Evolutionary conservation across 2,888 invertebrate genomes (phyloP), one percentile per base, ranked within the genome.

Genomic region (Spicauda simplicius): DNA sequence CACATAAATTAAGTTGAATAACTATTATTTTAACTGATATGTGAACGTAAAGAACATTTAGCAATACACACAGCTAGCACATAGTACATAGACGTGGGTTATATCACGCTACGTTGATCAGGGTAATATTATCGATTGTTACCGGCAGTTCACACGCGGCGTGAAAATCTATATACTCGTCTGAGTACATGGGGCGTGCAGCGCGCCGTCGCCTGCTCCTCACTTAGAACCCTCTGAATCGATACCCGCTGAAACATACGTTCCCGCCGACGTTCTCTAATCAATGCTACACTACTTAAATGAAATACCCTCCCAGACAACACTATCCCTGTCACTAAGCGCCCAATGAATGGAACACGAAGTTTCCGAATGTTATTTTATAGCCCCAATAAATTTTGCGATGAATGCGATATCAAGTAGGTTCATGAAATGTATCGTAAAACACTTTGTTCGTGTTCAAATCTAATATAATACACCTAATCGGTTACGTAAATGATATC

Each of bases 161-260:
- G 66, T 61, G 66, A 61, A 67, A 67, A 67, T 67, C 66, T 67
- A 61, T 60, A 69, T 69, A 69, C 67, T 67, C 66, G 66, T 64
- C 59, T 69, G 70, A 65, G 68, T 67, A 64, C 62, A 69, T 69
- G 70, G 52, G 69, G 68, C 54, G 64, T 69, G 70, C 70, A 63
- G 48, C 69, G 71, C 62, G 64, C 59, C 57, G 68, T 62, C 70
- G 62, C 68, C 69, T 71, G 73, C 69, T 70, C 64, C 72, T 71
- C 74, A 73, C 72, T 74, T 71, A 68, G 70, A 68, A 68, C 71
- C 70, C 73, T 72, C 69, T 63, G 72, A 74, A 79, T 79, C 78
- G 74, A 79, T 79, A 77, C 70, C 68, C 69, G 71, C 57, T 69
- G 70, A 64, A 72, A 73, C 72, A 64, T 69, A 58, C 72, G 66